Evolutionary conservation across 2,797 vertebrate species (phyloP), one percentile per base, ranked within the genome.

Genomic region (Poeciliopsis turneri): DNA sequence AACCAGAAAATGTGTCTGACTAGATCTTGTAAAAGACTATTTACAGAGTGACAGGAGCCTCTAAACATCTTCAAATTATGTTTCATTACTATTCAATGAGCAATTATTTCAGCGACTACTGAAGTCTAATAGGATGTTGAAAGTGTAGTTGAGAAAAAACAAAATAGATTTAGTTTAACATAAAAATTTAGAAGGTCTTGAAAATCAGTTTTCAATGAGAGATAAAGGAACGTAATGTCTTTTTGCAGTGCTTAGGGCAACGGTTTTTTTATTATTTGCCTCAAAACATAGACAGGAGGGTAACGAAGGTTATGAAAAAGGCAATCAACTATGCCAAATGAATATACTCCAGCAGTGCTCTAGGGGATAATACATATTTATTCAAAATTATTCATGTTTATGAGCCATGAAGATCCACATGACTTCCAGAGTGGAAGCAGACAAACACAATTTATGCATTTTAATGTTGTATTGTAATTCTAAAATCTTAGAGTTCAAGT

Each of bases 341-440:
- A 92, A 88, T 89, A 85, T 74, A 83, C 83, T 85, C 70, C 75
- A 80, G 80, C 78, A 74, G 64, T 78, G 88, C 93, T 90, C 72
- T 59, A 12, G 89, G 92, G 87, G 76, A 91, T 86, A 90, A 92
- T 86, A 79, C 89, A 92, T 91, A 93, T 93, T 93, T 92, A 92
- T 93, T 91, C 82, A 85, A 89, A 92, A 86, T 88, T 87, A 90
- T 90, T 90, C 84, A 81, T 89, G 87, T 92, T 92, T 85, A 90
- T 88, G 87, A 88, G 90, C 79, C 86, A 87, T 84, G 79, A 80
- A 90, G 84, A 89, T 92, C 86, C 77, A 86, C 86, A 80, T 81
- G 83, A 89, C 83, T 88, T 82, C 78, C 78, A 61, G 76, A 83
- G 83, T 86, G 82, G 87, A 89, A 78, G 75, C 72, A 81, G 77